These are phyloP conservation scores for Mythimna ferrago DNA, from an alignment of 2,888 invertebrate species.

Conservation along the genomic window DNA sequence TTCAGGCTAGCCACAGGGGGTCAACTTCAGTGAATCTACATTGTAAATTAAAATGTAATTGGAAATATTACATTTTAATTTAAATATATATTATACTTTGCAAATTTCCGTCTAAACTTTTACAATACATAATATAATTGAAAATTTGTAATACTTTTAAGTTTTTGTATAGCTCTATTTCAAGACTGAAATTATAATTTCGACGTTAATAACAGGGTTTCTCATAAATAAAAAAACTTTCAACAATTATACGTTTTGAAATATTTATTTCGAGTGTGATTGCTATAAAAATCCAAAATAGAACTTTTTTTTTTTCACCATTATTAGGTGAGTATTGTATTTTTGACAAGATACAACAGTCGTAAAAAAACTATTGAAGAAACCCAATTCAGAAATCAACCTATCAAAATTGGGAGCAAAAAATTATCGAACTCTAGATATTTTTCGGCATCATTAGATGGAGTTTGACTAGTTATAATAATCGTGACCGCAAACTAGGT, in stretches of 20 bases:
- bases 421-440: slow-evolving; percentile 17
- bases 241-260: background rate
- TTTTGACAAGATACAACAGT: background rate
- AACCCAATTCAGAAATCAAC: slow-evolving; percentile 2
- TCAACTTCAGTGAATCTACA: background rate
- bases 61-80: too few relatives aligned
- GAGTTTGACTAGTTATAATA: slow-evolving; percentile 20
- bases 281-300: background rate
- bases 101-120: background rate
- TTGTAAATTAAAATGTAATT: background rate
- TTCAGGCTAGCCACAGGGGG: background rate
- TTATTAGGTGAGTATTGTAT: background rate
- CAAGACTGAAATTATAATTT: background rate
- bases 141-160: background rate
- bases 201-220: background rate
- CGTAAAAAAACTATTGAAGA: slow-evolving; percentile 13
- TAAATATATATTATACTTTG: too few relatives aligned
- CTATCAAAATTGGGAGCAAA: slow-evolving; percentile 18
- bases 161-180: background rate
- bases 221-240: background rate
- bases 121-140: background rate
- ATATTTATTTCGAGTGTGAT: background rate
- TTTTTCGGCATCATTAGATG: slow-evolving; percentile 42
- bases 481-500: slow-evolving; percentile 44
- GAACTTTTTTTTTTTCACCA: background rate